Evolutionary conservation across 2,797 vertebrate species (phyloP), one percentile per base, ranked within the genome.

Genomic region (Momotus momota): DNA sequence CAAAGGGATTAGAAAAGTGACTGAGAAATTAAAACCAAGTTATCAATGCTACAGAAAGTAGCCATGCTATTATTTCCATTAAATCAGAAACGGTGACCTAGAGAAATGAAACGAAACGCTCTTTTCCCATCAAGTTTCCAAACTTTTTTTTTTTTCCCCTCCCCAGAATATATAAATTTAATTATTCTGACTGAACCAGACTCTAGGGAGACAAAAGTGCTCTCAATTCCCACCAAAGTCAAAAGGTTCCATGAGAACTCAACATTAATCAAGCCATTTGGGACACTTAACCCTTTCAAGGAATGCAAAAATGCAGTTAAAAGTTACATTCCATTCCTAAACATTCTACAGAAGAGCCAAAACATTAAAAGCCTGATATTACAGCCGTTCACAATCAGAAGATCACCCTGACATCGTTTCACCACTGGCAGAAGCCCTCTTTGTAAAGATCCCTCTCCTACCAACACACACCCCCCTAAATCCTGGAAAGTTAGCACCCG

Each of bases 221-320:
- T 88, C 40, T 27, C 48, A 54, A 19, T 66, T 90, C 64, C 41
- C 82, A 77, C 45, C 1, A 0, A 71, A 86, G 19, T 35, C 67
- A 86, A 94, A 92, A 94, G 80, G 52, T 80, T 81, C 81, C 75
- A 8, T 14, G 22, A 92, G 67, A 92, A 71, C 26, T 40, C 4
- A 1, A 60, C 72, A 52, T 88, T 31, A 64, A 27, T 82, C 73
- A 80, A 54, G 41, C n/a, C 41, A 16, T 62, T 57, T 46, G 22
- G 26, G 78, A 90, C 33, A 65, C 26, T 84, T 57, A 49, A 93
- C 48, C 13, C 41, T 80, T 81, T 35, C 4, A 0, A 64, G 52
- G 52, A 66, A 75, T 33, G 60, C 5, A 52, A 64, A 93, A 84
- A 40, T 2, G 4, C 33, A 41, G 9, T 51, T 31, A 14, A 20